phyloP scores from a whole-genome alignment of 2,113 vertebrate species.

The Callithrix jacchus region DNA sequence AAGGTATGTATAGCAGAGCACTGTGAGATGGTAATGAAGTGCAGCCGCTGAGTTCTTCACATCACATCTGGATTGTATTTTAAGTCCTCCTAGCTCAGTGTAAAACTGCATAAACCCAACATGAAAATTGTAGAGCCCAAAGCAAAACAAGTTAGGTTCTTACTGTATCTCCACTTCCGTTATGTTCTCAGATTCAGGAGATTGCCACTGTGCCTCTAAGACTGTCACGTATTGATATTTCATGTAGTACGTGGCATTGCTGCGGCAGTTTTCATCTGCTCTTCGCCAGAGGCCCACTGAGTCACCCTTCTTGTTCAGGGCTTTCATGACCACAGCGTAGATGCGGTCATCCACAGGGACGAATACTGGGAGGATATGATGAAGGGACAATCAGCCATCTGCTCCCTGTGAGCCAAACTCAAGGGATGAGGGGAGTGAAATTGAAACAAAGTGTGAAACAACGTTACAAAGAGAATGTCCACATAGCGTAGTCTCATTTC shows the following conservation, averaged over 20 bases:
- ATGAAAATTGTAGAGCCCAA: not conserved
- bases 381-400: not conserved
- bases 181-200: rapidly evolving
- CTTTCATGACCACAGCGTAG: constrained; percentile 26
- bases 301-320: rapidly evolving
- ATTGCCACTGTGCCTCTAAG: not conserved
- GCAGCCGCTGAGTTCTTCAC: not conserved
- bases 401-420: not conserved
- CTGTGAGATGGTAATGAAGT: not conserved
- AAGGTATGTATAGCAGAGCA: not conserved
- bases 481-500: not conserved
- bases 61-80: not conserved
- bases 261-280: rapidly evolving
- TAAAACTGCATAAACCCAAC: not conserved
- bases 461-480: not conserved
- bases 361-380: constrained; percentile 46
- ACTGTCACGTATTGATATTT: rapidly evolving
- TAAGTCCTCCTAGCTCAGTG: not conserved
- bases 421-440: not conserved
- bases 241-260: not conserved
- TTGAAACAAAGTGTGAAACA: not conserved
- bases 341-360: not conserved
- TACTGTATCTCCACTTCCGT: constrained; percentile 62
- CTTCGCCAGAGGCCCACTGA: constrained; percentile 40
- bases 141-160: not conserved